Percentiles rank a stretch among this genome's conserved stretches.
Conservation (phyloP, 2,797 vertebrate species). For the Paguma larvata region DNA sequence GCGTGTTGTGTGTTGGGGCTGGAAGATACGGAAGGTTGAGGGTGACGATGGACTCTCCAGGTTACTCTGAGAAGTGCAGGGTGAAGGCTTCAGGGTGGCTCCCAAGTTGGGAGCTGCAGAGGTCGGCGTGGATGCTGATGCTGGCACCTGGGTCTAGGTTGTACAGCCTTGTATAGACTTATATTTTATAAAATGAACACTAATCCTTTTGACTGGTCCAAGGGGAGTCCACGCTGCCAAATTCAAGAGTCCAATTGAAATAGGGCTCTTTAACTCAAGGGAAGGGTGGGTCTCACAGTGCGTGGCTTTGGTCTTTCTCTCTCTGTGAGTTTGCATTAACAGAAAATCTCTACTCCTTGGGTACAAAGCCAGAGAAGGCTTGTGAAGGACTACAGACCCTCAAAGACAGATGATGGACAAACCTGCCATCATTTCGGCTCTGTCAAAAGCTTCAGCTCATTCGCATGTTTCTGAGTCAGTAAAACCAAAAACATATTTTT, state of each 20-base stretch:
- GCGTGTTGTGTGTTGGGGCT: background rate
- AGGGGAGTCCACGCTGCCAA: background rate
- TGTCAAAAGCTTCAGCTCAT: constrained; percentile 77
- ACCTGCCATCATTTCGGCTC: constrained; percentile 61
- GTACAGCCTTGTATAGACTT: background rate
- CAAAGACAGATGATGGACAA: constrained; percentile 67
- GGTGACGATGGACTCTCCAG: background rate
- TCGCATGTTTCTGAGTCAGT: constrained; percentile 83
- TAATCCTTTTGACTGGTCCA: background rate
- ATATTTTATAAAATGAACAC: background rate
- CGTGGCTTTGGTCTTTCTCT: background rate
- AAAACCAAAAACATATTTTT: constrained; percentile 86
- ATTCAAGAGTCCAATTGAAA: background rate
- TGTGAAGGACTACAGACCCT: background rate
- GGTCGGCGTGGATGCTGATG: accelerated
- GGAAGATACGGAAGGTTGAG: background rate
- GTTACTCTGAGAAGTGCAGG: background rate
- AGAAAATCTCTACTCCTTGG: background rate
- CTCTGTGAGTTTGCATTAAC: background rate
- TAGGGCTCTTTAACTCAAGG: background rate
- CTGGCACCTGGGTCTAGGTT: background rate
- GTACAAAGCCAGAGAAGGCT: constrained; percentile 36
- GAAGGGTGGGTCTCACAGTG: background rate
- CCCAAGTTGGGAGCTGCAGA: background rate
- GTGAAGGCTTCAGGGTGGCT: background rate